phyloP scores from a whole-genome alignment of 2,113 vertebrate species.

The Hydrolagus affinis region DNA sequence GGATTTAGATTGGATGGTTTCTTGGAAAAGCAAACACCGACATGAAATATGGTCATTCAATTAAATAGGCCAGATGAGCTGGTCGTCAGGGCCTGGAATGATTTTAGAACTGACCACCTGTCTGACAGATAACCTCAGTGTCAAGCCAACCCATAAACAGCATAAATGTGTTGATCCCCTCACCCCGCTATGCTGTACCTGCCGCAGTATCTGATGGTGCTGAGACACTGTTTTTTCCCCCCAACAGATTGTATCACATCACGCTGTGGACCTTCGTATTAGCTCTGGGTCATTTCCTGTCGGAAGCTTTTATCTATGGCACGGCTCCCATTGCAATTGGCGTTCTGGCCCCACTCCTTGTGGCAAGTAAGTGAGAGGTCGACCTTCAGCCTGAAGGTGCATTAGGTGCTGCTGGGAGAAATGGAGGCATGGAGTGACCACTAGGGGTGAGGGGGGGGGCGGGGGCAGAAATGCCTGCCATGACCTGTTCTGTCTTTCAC shows the following conservation, averaged over 20 bases:
- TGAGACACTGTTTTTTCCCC: background rate
- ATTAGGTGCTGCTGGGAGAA: background rate
- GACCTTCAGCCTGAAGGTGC: background rate
- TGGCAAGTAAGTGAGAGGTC: conserved; percentile 65
- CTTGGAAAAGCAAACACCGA: too few relatives aligned
- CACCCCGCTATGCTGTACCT: too few relatives aligned
- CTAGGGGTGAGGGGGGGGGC: background rate
- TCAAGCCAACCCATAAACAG: too few relatives aligned
- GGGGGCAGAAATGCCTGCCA: background rate
- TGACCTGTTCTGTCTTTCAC: background rate
- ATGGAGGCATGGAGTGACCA: background rate
- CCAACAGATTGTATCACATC: conserved; percentile 82
- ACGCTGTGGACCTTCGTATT: conserved; percentile 88
- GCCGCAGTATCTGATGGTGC: too few relatives aligned
- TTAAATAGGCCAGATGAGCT: too few relatives aligned
- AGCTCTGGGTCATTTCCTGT: conserved; percentile 84
- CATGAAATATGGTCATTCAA: too few relatives aligned
- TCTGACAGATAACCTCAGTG: too few relatives aligned
- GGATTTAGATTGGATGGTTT: too few relatives aligned
- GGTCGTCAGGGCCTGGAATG: too few relatives aligned
- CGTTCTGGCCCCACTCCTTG: conserved; percentile 85
- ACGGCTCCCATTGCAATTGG: conserved; percentile 82
- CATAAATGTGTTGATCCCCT: too few relatives aligned
- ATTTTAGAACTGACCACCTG: too few relatives aligned
- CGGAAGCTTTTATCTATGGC: conserved; percentile 79